Conservation (phyloP, 1,140 invertebrate species). For the Dryas iulia region DNA sequence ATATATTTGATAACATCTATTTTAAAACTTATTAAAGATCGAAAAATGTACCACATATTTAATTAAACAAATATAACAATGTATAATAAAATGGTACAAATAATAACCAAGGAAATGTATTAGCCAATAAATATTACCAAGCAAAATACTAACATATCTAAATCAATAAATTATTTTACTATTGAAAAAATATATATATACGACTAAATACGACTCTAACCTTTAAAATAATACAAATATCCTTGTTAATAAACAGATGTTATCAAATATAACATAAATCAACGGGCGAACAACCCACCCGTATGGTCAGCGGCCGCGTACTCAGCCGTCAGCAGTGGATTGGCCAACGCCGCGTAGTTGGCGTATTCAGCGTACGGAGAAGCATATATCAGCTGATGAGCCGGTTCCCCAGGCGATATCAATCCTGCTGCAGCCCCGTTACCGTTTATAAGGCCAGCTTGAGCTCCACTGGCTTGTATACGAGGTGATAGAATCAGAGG, state of each 20-base stretch:
- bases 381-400: constrained; percentile 88
- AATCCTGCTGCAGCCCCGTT: constrained; percentile 81
- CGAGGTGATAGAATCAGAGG: constrained; percentile 93
- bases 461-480: constrained; percentile 88
- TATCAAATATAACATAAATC: constrained; percentile 60
- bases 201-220: too few species aligned
- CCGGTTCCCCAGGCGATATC: constrained; percentile 82
- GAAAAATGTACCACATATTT: neutral
- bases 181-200: neutral
- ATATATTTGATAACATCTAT: constrained; percentile 54
- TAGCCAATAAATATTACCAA: neutral
- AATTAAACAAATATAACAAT: neutral
- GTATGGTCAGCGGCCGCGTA: constrained; percentile 93
- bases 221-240: too few species aligned
- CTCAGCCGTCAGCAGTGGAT: constrained; percentile 89
- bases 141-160: too few species aligned
- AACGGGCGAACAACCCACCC: constrained; percentile 96
- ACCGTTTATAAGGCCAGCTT: constrained; percentile 85
- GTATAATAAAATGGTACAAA: neutral
- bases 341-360: constrained; percentile 91
- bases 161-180: too few species aligned
- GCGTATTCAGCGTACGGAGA: constrained; percentile 90
- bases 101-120: neutral
- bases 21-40: constrained; percentile 12
- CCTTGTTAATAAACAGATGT: constrained; percentile 42